Evolutionary conservation across 2,113 vertebrate species (phyloP).

Genomic region (Phainopepla nitens): DNA sequence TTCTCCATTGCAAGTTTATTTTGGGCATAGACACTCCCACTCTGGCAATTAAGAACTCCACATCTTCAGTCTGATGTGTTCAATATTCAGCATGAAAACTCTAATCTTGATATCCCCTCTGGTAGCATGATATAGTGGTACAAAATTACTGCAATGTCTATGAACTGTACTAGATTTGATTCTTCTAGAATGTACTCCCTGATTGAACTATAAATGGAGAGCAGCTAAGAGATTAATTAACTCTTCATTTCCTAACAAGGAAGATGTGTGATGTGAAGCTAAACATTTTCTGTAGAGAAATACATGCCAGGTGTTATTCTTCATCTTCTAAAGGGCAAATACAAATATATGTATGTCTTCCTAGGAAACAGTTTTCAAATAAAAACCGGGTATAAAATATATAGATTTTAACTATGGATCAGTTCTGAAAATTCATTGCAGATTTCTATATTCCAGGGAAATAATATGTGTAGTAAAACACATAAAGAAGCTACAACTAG

Average conservation of each 20-base stretch:
- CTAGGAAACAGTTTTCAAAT: neutral
- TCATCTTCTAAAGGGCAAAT: neutral
- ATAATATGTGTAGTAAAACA: neutral
- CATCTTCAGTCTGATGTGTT: neutral
- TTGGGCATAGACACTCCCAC: neutral
- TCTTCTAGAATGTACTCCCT: conserved; percentile 14
- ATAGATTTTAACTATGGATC: neutral
- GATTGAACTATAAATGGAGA: conserved; percentile 34
- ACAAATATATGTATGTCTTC: neutral
- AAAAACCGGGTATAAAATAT: neutral
- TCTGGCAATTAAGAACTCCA: neutral
- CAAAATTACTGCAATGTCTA: conserved; percentile 9
- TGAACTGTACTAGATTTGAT: conserved; percentile 4
- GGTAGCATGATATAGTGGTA: neutral
- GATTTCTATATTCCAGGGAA: neutral
- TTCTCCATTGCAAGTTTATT: neutral
- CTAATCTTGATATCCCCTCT: conserved; percentile 12
- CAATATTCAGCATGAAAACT: conserved; percentile 28
- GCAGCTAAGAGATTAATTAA: conserved; percentile 34
- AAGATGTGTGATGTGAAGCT: neutral
- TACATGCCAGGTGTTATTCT: neutral
- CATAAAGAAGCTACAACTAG: neutral
- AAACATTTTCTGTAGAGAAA: neutral
- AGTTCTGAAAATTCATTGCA: neutral
- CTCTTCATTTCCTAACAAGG: conserved; percentile 25